Evolutionary conservation across 2,888 invertebrate species (phyloP).

Genomic region (Parnassius mnemosyne): DNA sequence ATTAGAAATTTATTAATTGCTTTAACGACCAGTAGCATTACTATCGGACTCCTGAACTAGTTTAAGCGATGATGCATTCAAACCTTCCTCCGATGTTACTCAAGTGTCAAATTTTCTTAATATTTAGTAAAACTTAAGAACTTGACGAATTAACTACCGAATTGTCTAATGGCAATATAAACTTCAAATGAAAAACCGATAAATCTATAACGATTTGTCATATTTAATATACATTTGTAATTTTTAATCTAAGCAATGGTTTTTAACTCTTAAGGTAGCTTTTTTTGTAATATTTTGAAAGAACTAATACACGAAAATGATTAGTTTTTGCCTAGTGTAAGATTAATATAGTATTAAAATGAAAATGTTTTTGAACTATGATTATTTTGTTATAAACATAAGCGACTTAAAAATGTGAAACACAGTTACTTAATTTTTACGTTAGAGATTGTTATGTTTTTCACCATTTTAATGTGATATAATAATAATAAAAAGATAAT

Average conservation of each 20-base stretch:
- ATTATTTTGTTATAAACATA: constrained; percentile 3
- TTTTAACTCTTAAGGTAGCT: neutral
- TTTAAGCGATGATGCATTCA: no score
- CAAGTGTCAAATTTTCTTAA: no score
- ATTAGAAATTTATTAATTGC: no score
- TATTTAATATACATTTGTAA: no score
- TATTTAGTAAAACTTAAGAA: no score
- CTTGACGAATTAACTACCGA: no score
- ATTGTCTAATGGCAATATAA: no score
- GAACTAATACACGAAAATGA: neutral
- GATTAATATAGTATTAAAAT: constrained; percentile 12
- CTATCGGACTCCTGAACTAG: no score
- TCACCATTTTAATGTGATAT: constrained; percentile 26
- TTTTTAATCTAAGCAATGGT: neutral
- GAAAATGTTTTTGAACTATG: neutral
- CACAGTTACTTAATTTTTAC: constrained; percentile 9
- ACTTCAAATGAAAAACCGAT: no score
- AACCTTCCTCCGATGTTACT: no score
- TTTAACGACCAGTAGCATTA: no score
- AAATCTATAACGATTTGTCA: no score
- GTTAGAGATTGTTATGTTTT: constrained; percentile 18
- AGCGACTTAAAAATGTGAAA: constrained; percentile 9
- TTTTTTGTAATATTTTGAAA: neutral
- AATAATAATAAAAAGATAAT: constrained; percentile 8
- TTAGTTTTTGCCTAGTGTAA: constrained; percentile 4